Base-by-base conservation (phyloP, 2,888 invertebrate genomes). In the Schizaphis graminum region DNA sequence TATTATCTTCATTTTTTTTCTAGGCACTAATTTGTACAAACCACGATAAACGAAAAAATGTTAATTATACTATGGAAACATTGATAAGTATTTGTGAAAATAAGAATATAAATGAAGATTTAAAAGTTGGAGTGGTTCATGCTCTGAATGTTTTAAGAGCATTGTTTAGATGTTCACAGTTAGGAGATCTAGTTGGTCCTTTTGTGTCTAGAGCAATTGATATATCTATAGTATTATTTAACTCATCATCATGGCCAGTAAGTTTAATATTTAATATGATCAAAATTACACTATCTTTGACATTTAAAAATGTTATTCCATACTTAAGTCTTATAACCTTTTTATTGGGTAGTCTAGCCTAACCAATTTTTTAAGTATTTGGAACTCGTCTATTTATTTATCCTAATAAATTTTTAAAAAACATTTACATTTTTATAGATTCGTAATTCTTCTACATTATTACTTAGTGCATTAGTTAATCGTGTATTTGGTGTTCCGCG, bases 401-500 rank as follows among this genome's bases (percentile, higher is more conserved):
- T 77, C 8, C 8, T 77, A 77, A 21, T 77, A 35, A 28, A 61
- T 49, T 87, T 61, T 92, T 61, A 35, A 35, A 35, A 26, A 86
- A 35, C 57, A 13, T 87, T 94, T 86, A 44, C 35, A 87, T 94
- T 91, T 95, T 95, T 95, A 90, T 95, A 98, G 97, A 97, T 98
- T 95, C 97, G 98, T 95, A 99, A 99, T 96, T 97, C 98, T 0
- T 97, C 98, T 0, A 98, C 98, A 0, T 96, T 99, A 93, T 96
- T 99, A 92, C 98, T 98, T 95, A 97, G 98, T 94, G 97, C 98
- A 7, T 96, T 99, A 67, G 97, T 98, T 95, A 97, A 97, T 88
- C 97, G 99, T 95, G 97, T 98, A 95, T 99, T 99, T 96, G 99
- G 99, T 4, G 98, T 98, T 44, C 97, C 97, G 95, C 96, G 97